Base-by-base conservation (phyloP, 2,797 vertebrate species). In the Microhierax caerulescens region DNA sequence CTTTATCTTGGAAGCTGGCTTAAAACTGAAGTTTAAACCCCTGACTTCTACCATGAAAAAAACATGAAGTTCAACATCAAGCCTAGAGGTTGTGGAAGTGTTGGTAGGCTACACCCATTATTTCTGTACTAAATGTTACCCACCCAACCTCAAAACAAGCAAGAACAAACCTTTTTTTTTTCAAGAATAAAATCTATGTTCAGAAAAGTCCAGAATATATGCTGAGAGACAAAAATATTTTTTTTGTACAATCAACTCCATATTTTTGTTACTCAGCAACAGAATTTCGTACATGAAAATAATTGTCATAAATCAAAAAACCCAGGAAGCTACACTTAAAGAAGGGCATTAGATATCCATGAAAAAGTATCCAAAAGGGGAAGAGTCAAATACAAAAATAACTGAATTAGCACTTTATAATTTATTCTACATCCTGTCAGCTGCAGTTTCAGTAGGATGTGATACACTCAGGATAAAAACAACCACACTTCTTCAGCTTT, bases 311-410 rank as follows among this genome's bases (percentile, higher is more conserved):
- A 59, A 88, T 27, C 41, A 81, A 61, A 36, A 72, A 68, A 84
- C 5, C 10, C 0, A 2, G 63, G 21, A 84, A 69, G 22, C 7
- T 43, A 30, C 17, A 39, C 48, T 67, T 86, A 56, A 78, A 86
- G 27, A 70, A 68, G 7, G 10, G 19, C 2, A 0, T 34, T 0
- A 0, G 28, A 65, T 81, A 88, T 22, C 43, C 54, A 19, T 43
- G 28, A 22, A 65, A 82, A 95, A 65, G 45, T 83, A 76, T 28
- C n/a, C 47, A 57, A 61, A 90, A 36, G 7, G 89, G n/a, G 41
- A 94, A 83, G 36, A 82, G n/a, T 75, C 88, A 79, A 91, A 88
- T 45, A 78, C 4, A 88, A 85, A 93, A 60, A 3, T 27, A 94
- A 93, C 21, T 56, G 47, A 93, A 92, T 76, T 63, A 90, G 28